A percentile compares a stretch with the other conserved stretches of the same genome.
Evolutionary conservation across 2,797 vertebrate species (phyloP).

Genomic region (Propithecus deckenii): DNA sequence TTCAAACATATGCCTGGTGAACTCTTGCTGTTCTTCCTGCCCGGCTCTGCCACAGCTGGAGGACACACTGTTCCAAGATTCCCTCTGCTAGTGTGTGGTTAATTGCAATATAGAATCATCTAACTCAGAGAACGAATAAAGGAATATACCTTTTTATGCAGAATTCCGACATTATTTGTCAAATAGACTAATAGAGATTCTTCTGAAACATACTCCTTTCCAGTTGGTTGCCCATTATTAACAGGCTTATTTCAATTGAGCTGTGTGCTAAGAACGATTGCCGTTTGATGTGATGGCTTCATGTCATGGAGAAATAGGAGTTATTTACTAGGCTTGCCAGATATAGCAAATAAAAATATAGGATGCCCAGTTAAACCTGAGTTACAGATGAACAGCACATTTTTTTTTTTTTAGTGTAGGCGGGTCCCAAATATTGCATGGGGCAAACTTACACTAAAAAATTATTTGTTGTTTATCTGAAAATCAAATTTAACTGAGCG

Average conservation of each 20-base stretch:
- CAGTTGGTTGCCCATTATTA: conserved; percentile 43
- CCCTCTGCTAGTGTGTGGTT: conserved; percentile 46
- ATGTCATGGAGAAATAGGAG: conserved; percentile 34
- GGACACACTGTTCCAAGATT: conserved; percentile 45
- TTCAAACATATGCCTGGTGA: conserved; percentile 42
- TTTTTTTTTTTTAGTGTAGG: not conserved
- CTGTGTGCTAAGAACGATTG: conserved; percentile 32
- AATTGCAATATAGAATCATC: conserved; percentile 44
- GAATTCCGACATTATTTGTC: conserved; percentile 57
- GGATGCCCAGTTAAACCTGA: conserved; percentile 34
- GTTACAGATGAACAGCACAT: not conserved
- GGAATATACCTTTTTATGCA: conserved; percentile 23
- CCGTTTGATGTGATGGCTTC: conserved; percentile 55
- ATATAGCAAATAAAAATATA: conserved; percentile 51
- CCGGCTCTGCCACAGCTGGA: conserved; percentile 58
- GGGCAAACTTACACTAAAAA: conserved; percentile 24
- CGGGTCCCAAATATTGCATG: conserved; percentile 10
- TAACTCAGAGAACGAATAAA: conserved; percentile 45
- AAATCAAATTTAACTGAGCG: conserved; percentile 31
- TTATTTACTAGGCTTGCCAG: conserved; percentile 29
- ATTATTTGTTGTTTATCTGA: not conserved
- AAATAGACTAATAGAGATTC: conserved; percentile 61
- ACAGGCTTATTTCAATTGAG: conserved; percentile 56
- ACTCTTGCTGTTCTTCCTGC: conserved; percentile 38
- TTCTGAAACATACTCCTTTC: conserved; percentile 42